Conservation (phyloP, 2,113 vertebrate genomes). For the Oncorhynchus keta region DNA sequence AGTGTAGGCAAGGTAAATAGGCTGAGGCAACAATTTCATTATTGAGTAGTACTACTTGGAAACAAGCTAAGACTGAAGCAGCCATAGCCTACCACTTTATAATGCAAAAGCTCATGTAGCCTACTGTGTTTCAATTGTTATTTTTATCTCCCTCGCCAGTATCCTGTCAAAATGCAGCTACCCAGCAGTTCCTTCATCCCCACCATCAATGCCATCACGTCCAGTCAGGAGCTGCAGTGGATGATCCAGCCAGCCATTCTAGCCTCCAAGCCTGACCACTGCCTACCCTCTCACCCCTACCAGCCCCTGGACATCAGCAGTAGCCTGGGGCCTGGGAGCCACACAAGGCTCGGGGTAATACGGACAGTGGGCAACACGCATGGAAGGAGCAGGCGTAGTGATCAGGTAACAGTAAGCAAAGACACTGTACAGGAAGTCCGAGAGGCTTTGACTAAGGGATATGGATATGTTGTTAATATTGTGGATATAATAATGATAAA, state of each 20-base stretch:
- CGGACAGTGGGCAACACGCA: conserved; percentile 79
- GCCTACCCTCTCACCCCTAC: conserved; percentile 77
- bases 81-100: no score
- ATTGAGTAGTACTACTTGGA: no score
- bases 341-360: conserved; percentile 80
- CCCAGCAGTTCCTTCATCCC: conserved; percentile 84
- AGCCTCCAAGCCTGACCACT: conserved; percentile 83
- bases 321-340: conserved; percentile 65
- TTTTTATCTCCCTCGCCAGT: neutral
- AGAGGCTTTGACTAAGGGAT: neutral
- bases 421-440: neutral
- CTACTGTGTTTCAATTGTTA: no score
- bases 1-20: no score
- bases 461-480: no score
- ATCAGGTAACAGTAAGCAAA: conserved; percentile 70
- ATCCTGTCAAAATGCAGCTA: conserved; percentile 80
- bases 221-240: conserved; percentile 87
- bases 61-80: no score
- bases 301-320: conserved; percentile 68
- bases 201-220: conserved; percentile 85
- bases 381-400: conserved; percentile 76
- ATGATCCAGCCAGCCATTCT: conserved; percentile 86
- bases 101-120: no score
- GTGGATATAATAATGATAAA: no score
- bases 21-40: no score